A percentile compares a stretch with the other conserved stretches of the same genome.
Evolutionary conservation across 2,888 invertebrate genomes (phyloP).

Genomic region (Acronicta alni): DNA sequence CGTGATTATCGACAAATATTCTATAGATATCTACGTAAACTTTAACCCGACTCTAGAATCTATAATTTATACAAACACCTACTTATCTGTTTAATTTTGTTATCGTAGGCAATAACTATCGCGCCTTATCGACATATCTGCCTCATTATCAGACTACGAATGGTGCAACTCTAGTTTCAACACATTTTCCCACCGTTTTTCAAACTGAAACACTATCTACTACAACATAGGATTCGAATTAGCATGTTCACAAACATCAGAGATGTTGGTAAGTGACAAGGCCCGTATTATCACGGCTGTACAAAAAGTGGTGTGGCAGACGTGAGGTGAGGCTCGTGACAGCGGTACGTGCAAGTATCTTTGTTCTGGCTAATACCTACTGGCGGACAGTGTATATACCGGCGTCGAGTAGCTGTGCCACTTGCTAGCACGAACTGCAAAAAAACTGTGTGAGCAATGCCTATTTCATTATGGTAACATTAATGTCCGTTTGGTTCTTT

Average conservation of each 20-base stretch:
- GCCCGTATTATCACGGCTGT: constrained; percentile 23
- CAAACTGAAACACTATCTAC: background rate
- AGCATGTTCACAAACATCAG: background rate
- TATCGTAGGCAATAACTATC: constrained; percentile 15
- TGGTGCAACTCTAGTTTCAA: background rate
- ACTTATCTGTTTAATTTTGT: constrained; percentile 14
- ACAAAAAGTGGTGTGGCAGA: constrained; percentile 42
- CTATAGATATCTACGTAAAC: background rate
- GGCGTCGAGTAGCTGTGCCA: background rate
- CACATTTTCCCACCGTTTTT: background rate
- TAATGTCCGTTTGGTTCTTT: too few species aligned
- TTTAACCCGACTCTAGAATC: constrained; percentile 14
- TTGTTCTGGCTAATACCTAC: background rate
- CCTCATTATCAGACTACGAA: constrained; percentile 24
- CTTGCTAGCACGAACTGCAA: background rate
- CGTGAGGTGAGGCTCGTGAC: constrained; percentile 48
- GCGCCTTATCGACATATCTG: constrained; percentile 5
- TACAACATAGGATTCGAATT: background rate
- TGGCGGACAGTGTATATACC: constrained; percentile 1
- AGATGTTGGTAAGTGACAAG: constrained; percentile 26
- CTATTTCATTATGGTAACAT: too few species aligned
- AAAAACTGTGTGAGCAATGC: too few species aligned
- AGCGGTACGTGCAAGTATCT: constrained; percentile 35
- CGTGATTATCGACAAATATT: background rate
- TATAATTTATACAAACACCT: constrained; percentile 12